Base-by-base conservation (phyloP, 2,113 vertebrate species). In the Origma solitaria region DNA sequence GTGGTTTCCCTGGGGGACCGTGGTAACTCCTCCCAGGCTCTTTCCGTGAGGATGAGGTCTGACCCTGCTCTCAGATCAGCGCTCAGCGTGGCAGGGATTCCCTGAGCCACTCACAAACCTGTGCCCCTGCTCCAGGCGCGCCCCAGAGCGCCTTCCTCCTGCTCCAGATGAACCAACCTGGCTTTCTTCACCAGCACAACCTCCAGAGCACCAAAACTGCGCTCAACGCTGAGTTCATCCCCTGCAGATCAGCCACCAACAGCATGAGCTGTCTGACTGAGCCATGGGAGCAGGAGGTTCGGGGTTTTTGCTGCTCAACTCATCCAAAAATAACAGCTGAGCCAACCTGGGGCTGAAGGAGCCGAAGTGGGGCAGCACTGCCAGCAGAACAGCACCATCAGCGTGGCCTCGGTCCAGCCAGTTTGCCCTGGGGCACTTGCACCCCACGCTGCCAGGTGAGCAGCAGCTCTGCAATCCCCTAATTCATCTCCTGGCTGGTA, bases 111-210 rank as follows among this genome's bases (percentile, higher is more conserved):
- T 75, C 71, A 56, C 28, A 45, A 40, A 56, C 3, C 2, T 40
- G 19, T 44, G 58, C 25, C 53, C 44, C 56, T 3, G 3, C 3
- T 24, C 49, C 4, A 35, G 35, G 0, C 1, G 6, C 6, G 40
- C 8, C 24, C 17, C n/a, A 28, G 49, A 21, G 47, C 40, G 58
- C n/a, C 45, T 75, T 40, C 66, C 47, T 58, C 40, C 44, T 23
- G 13, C 9, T 65, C 66, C 40, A 76, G n/a, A 33, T 83, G 40
- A 88, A 40, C 15, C 50, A 57, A 38, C 42, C 21, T 5, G 0
- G 6, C 30, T 85, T 23, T 66, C 68, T 30, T 20, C 42, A 66
- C 8, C 27, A 38, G 53, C 42, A 56, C 2, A 0, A 47, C 64
- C 51, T 38, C 30, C 22, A 73, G 42, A 25, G 45, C 64, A 57